Conservation (phyloP, 2,797 vertebrate genomes). For the Brotogeris chrysoptera region DNA sequence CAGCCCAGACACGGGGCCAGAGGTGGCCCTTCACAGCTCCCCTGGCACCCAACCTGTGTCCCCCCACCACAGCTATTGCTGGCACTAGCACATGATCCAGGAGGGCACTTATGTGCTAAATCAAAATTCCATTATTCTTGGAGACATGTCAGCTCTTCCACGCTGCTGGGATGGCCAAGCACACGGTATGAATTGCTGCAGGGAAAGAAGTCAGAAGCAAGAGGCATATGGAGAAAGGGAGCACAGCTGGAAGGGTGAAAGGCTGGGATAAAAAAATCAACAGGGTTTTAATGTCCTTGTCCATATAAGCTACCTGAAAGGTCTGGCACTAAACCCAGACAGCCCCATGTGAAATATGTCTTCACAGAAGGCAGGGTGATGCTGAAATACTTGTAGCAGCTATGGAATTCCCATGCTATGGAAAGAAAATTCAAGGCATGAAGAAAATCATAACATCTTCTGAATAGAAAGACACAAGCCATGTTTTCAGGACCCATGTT, state of each 20-base stretch:
- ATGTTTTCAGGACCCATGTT: background rate
- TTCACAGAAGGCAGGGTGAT: background rate
- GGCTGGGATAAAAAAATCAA: too few species aligned
- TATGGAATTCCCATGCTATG: background rate
- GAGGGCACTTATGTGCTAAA: background rate
- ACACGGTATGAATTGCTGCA: background rate
- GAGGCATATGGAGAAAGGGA: background rate
- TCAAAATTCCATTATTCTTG: background rate
- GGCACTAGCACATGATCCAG: background rate
- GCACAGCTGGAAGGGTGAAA: background rate
- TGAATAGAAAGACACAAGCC: background rate
- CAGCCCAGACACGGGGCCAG: background rate
- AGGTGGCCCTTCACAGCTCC: background rate
- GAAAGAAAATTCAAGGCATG: background rate
- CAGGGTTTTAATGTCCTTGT: background rate
- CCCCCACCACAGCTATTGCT: background rate
- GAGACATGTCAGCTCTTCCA: background rate
- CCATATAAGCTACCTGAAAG: background rate
- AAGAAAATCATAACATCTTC: background rate
- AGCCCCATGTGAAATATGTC: background rate
- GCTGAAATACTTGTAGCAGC: background rate
- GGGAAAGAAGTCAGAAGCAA: background rate
- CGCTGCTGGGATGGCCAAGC: background rate
- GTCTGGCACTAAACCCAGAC: background rate
- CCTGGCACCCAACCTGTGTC: rapidly evolving